These are phyloP conservation scores for Aplocera efformata DNA, from an alignment of 2,888 invertebrate species.

Conservation along the genomic window DNA sequence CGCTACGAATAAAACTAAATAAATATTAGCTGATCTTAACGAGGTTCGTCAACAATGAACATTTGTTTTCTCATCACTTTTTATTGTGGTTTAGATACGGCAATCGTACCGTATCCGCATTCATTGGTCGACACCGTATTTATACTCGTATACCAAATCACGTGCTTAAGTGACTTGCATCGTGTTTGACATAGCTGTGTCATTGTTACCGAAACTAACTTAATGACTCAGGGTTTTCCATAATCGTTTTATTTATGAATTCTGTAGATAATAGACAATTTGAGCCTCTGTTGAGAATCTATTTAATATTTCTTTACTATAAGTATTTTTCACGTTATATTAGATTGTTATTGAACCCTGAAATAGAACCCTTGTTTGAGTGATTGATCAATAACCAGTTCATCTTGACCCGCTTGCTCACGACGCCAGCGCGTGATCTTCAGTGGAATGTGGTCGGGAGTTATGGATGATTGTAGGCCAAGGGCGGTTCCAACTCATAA, in stretches of 20 bases:
- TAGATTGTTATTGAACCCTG: slow-evolving; percentile 30
- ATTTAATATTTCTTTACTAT: slow-evolving; percentile 2
- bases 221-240: too few species aligned
- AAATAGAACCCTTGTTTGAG: slow-evolving; percentile 35
- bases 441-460: slow-evolving; percentile 22
- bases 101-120: slow-evolving; percentile 11
- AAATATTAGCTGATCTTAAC: slow-evolving; percentile 17
- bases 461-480: slow-evolving; percentile 33
- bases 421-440: slow-evolving; percentile 14
- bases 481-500: slow-evolving; percentile 28
- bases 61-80: slow-evolving; percentile 13
- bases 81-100: slow-evolving; percentile 8
- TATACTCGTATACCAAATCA: slow-evolving; percentile 2
- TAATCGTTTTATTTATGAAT: too few species aligned
- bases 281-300: too few species aligned
- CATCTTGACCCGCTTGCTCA: slow-evolving; percentile 27
- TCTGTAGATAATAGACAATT: too few species aligned
- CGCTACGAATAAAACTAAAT: slow-evolving; percentile 7
- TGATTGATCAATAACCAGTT: slow-evolving; percentile 25
- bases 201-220: slow-evolving; percentile 10
- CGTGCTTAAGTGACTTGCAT: slow-evolving; percentile 9
- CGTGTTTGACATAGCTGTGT: slow-evolving; percentile 9
- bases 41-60: slow-evolving; percentile 8
- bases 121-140: background rate
- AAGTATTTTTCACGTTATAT: slow-evolving; percentile 18